Percentiles rank a stretch among this genome's conserved stretches.
Evolutionary conservation across 2,113 vertebrate genomes (phyloP).

Genomic region (Eubucco bourcierii): DNA sequence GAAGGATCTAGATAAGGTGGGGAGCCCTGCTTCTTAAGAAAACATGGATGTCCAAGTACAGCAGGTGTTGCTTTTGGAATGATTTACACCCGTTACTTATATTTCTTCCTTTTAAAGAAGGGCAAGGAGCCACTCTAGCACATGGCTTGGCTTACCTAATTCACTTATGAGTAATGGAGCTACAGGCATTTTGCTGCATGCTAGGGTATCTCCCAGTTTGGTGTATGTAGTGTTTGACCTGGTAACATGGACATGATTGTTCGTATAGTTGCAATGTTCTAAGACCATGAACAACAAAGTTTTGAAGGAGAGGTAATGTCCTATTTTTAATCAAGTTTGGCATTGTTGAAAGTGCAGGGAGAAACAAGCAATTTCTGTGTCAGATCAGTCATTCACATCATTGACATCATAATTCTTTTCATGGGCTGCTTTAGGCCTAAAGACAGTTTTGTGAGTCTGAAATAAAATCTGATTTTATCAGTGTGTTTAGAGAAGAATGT

Average conservation of each 20-base stretch:
- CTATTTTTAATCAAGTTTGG: background rate
- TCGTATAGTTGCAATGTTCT: background rate
- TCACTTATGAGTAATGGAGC: background rate
- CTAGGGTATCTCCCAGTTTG: background rate
- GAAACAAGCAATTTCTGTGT: background rate
- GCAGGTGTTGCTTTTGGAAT: background rate
- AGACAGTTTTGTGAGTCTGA: background rate
- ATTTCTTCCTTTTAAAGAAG: background rate
- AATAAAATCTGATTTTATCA: background rate
- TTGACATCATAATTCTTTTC: background rate
- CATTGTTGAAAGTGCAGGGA: background rate
- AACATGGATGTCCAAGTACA: background rate
- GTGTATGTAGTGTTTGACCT: background rate
- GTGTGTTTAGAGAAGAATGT: background rate
- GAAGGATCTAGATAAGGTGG: background rate
- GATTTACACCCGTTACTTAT: background rate
- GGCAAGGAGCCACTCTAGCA: background rate
- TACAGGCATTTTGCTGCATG: background rate
- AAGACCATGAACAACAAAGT: background rate
- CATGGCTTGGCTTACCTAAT: background rate
- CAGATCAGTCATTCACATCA: background rate
- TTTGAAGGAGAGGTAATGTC: background rate
- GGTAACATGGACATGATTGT: background rate
- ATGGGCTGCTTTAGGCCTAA: background rate
- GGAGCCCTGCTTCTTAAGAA: background rate